Conservation (phyloP, 1,140 invertebrate species). For the Paralvinella palmiformis region DNA sequence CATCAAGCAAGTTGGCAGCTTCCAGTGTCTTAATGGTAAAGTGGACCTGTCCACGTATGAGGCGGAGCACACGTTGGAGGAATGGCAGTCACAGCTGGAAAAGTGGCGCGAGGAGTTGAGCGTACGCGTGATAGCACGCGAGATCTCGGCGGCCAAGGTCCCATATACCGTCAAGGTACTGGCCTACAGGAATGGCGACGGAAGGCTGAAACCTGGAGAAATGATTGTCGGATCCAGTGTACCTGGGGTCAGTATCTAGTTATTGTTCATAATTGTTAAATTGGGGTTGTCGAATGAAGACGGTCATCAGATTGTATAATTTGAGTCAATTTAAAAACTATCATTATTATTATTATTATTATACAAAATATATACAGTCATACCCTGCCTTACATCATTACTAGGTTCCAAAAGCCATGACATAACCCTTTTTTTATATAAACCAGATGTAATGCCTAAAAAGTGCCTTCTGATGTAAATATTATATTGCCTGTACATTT, state of each 20-base stretch:
- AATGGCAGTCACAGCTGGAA: slow-evolving; percentile 37
- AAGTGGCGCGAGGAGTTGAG: slow-evolving; percentile 39
- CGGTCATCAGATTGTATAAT: too few species aligned
- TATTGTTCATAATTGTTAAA: too few species aligned
- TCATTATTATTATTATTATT: too few species aligned
- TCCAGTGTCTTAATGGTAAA: slow-evolving; percentile 46
- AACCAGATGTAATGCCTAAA: too few species aligned
- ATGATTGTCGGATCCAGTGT: slow-evolving; percentile 46
- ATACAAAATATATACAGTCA: too few species aligned
- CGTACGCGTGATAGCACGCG: slow-evolving; percentile 37
- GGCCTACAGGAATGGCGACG: slow-evolving; percentile 50
- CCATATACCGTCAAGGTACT: slow-evolving; percentile 43
- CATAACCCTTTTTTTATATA: too few species aligned
- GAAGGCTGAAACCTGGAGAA: slow-evolving; percentile 37
- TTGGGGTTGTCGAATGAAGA: too few species aligned
- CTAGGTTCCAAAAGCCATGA: too few species aligned
- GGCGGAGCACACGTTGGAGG: slow-evolving; percentile 38
- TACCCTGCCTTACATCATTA: too few species aligned
- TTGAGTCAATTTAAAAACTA: too few species aligned
- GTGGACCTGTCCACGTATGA: slow-evolving; percentile 47
- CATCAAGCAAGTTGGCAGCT: slow-evolving; percentile 42
- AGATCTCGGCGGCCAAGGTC: slow-evolving; percentile 39
- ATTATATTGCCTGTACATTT: too few species aligned
- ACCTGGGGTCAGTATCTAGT: slow-evolving; percentile 38
- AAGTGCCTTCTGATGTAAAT: too few species aligned